A percentile compares a stretch with the other conserved stretches of the same genome.
Evolutionary conservation across 2,113 vertebrate genomes (phyloP).

Genomic region (Emydocephalus ijimae): DNA sequence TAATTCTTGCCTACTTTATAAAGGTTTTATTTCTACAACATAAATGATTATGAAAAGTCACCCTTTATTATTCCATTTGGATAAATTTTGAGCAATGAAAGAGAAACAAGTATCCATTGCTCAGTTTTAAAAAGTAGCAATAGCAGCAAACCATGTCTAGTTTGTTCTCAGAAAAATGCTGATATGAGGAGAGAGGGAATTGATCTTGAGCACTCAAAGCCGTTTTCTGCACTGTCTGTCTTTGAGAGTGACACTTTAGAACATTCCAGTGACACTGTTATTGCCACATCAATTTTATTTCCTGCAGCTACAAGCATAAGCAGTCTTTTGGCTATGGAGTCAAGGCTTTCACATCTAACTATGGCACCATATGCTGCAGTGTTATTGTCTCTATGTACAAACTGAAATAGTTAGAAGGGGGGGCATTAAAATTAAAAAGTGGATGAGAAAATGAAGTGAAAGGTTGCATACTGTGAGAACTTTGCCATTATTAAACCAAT

Average conservation of each 20-base stretch:
- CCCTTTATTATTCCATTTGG: not conserved
- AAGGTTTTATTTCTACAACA: slow-evolving; percentile 27
- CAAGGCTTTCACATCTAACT: not conserved
- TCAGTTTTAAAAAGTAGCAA: not conserved
- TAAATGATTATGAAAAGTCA: not conserved
- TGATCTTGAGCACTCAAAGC: not conserved
- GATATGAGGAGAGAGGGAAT: not conserved
- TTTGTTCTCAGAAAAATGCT: slow-evolving; percentile 11
- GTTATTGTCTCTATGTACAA: slow-evolving; percentile 18
- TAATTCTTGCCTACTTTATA: not conserved
- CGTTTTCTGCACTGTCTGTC: slow-evolving; percentile 7
- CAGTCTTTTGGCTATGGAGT: slow-evolving; percentile 26
- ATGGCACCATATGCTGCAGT: not conserved
- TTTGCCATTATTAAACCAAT: not conserved
- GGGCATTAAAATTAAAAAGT: slow-evolving; percentile 1
- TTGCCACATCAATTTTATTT: slow-evolving; percentile 15
- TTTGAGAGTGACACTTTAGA: slow-evolving; percentile 7
- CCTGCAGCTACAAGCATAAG: slow-evolving; percentile 11
- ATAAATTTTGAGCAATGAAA: not conserved
- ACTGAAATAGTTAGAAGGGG: slow-evolving; percentile 17
- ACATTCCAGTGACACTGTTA: not conserved
- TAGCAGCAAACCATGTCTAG: not conserved
- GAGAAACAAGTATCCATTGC: not conserved
- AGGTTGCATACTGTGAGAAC: not conserved
- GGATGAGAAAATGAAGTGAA: slow-evolving; percentile 30